A percentile compares a stretch with the other conserved stretches of the same genome.
Evolutionary conservation across 1,140 invertebrate genomes (phyloP).

Genomic region (Phymastichus coffea): DNA sequence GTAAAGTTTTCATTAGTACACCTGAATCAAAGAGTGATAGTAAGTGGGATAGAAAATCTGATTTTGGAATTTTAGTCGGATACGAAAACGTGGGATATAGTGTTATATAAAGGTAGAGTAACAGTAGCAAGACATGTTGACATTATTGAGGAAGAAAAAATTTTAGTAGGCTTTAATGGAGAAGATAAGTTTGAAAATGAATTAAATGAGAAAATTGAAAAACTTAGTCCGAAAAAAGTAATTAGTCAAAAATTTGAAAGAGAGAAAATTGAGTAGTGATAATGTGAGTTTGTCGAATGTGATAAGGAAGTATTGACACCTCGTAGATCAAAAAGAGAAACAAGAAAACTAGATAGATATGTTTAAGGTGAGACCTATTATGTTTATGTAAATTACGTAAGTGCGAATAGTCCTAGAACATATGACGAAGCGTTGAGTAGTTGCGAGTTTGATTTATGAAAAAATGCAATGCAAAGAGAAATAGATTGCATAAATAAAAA

Average conservation of each 20-base stretch:
- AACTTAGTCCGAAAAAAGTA: neutral
- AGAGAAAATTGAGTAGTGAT: neutral
- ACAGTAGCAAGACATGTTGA: constrained; percentile 4
- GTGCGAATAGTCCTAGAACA: neutral
- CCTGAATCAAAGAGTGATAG: neutral
- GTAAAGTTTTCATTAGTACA: too few species aligned
- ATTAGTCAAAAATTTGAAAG: neutral
- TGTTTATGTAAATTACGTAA: neutral
- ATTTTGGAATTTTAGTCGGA: neutral
- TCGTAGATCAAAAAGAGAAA: neutral
- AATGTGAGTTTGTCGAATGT: neutral
- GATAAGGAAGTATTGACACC: neutral
- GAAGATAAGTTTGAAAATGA: neutral
- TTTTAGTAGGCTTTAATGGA: neutral
- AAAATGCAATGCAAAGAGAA: too few species aligned
- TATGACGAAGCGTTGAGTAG: too few species aligned
- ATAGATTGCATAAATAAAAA: too few species aligned
- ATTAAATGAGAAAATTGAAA: neutral
- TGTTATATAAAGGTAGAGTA: neutral
- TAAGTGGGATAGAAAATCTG: constrained; percentile 1
- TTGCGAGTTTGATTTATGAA: too few species aligned
- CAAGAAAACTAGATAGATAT: neutral
- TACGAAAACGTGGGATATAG: neutral
- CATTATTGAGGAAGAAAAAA: neutral
- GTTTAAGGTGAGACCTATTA: neutral